Evolutionary conservation across 2,888 invertebrate species (phyloP), one percentile per base, ranked within the genome.

Genomic region (Chalcis sispes): DNA sequence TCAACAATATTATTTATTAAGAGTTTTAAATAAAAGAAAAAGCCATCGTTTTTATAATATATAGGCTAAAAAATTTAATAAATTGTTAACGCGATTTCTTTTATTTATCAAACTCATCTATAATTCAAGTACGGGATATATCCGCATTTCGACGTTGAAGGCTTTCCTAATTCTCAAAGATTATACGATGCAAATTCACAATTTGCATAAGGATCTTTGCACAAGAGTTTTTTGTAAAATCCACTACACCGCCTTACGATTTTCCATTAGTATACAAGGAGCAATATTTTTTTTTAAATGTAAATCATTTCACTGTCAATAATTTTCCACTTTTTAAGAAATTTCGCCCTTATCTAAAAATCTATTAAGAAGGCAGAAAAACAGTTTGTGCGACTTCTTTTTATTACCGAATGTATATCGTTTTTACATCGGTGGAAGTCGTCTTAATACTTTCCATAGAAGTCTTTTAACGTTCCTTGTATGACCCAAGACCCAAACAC

Each of bases 181-280:
- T 76, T 76, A 76, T 76, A 72, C 71, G 61, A 76, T 72, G 71
- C 59, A 76, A 76, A 76, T 76, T 54, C 46, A 0, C n/a, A 18
- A 76, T 76, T 56, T 71, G 18, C 75, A 76, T 75, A 76, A 76
- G 66, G 46, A 65, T 72, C 66, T 72, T 75, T 64, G 27, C 59
- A 32, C 32, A 46, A 20, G 59, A 32, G 48, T 54, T 67, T 67
- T 65, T 52, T 62, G 58, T 29, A 40, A 42, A 29, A 29, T 36
- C 20, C 59, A n/a, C n/a, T n/a, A n/a, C n/a, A n/a, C n/a, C 10
- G 42, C 25, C 46, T 18, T 32, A 36, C 27, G 32, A 40, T 54
- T 74, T 56, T 69, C 52, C 56, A 66, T 74, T 62, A 62, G 67
- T 74, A 74, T 62, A 74, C 67, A 74, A 74, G 56, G 62, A 74